Base-by-base conservation (phyloP, 2,888 invertebrate genomes). In the Lordiphosa andalusiaca region DNA sequence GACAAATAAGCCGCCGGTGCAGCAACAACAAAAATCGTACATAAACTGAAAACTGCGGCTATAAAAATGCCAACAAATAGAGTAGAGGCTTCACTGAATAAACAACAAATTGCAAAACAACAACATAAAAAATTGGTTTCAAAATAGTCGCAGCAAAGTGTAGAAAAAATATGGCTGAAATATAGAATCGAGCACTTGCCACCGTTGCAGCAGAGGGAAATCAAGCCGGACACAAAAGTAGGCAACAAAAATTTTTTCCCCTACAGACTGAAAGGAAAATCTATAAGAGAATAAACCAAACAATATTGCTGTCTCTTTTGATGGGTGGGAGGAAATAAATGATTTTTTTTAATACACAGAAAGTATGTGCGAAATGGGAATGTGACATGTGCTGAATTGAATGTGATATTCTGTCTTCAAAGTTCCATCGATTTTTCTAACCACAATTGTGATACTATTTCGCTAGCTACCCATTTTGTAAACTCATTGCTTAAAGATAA, bases 1-100 rank as follows among this genome's bases (percentile, higher is more conserved):
- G 77, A 69, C 76, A 76, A 73, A 81, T 69, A 81, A 73, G 67
- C 63, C 68, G 48, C 60, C 44, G 47, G 59, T 72, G 67, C 59
- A 69, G 54, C 61, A 52, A 40, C 60, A 57, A 37, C 50, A 64
- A 58, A 36, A 37, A 53, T 47, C 37, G 52, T 46, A 58, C 47
- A 57, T 50, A 61, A 54, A 67, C 61, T 50, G 48, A 39, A 50
- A 62, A 61, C 61, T 64, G 64, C 53, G 59, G 54, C 61, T 62
- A 66, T 69, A 65, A 73, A 75, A 75, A 66, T 59, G 48, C 44
- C 48, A 58, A 57, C 67, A 54, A 67, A 66, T 61, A 48, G n/a
- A 40, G 25, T 41, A 44, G 30, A 9, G 30, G 30, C 30, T 36
- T 40, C 30, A 21, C 47, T 23, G 44, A 42, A 40, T 35, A 33